Conservation (phyloP, 2,888 invertebrate genomes). For the Dryocosmus kuriphilus region DNA sequence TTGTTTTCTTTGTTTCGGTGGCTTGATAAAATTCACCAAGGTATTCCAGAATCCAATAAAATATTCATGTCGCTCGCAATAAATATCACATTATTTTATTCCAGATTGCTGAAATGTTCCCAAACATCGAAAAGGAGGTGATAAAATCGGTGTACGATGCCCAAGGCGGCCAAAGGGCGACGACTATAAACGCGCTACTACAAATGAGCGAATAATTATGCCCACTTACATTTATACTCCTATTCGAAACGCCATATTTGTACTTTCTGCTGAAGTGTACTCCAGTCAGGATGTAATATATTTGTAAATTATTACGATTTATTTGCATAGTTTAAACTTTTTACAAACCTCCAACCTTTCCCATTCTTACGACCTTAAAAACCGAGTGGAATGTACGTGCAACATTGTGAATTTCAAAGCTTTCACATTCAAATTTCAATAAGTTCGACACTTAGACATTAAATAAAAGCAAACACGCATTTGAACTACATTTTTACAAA, state of each 20-base stretch:
- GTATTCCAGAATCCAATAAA: too few relatives aligned
- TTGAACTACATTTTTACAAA: not conserved
- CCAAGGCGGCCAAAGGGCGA: slow-evolving; percentile 93
- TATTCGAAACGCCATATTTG: slow-evolving; percentile 65
- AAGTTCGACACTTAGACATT: not conserved
- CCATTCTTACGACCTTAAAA: not conserved
- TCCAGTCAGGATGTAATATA: slow-evolving; percentile 68
- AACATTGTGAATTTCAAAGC: not conserved
- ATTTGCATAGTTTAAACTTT: slow-evolving; percentile 17
- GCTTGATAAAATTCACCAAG: too few relatives aligned
- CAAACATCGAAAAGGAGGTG: slow-evolving; percentile 95
- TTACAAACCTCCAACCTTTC: slow-evolving; percentile 21
- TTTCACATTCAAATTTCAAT: not conserved
- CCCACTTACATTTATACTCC: not conserved
- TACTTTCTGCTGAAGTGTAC: slow-evolving; percentile 68
- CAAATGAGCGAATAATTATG: slow-evolving; percentile 87
- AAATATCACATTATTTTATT: slow-evolving; percentile 59
- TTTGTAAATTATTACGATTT: slow-evolving; percentile 65
- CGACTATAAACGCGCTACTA: slow-evolving; percentile 92
- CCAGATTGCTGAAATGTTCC: slow-evolving; percentile 97
- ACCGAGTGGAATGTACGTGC: not conserved
- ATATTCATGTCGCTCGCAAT: too few relatives aligned
- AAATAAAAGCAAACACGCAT: not conserved
- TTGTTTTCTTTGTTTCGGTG: too few relatives aligned
- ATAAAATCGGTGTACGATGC: slow-evolving; percentile 94